phyloP scores from a whole-genome alignment of 2,888 invertebrate genomes.

The Hipparchia semele region DNA sequence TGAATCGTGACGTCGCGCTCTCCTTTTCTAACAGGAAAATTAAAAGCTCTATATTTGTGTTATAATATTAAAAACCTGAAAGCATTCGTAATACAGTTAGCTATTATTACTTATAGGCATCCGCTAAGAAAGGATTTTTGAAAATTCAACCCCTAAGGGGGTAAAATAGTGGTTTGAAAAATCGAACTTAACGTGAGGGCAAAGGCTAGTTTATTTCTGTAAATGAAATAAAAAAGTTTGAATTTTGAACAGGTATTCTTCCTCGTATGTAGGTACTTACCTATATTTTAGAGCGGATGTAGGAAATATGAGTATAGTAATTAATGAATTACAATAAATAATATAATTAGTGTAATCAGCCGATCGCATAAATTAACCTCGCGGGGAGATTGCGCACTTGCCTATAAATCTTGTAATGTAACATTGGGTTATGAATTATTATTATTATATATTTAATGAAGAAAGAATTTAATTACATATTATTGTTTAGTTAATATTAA shows the following conservation, averaged over 20 bases:
- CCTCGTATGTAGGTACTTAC: not conserved
- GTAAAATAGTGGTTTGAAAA: too few relatives aligned
- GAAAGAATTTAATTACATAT: not conserved
- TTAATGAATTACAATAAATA: not conserved
- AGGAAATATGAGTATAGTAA: not conserved
- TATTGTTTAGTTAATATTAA: not conserved
- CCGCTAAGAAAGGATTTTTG: too few relatives aligned
- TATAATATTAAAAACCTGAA: too few relatives aligned
- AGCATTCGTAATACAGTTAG: too few relatives aligned
- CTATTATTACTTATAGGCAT: too few relatives aligned
- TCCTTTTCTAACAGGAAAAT: too few relatives aligned
- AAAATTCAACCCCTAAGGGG: too few relatives aligned
- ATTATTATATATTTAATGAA: not conserved
- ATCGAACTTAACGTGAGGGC: too few relatives aligned
- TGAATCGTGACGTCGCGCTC: too few relatives aligned
- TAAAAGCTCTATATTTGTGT: too few relatives aligned
- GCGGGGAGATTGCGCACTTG: not conserved
- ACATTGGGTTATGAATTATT: not conserved
- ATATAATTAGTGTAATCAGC: slow-evolving; percentile 3
- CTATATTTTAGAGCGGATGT: slow-evolving; percentile 2
- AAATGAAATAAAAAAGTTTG: too few relatives aligned
- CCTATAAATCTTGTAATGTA: not conserved
- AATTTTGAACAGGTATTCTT: not conserved
- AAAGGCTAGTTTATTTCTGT: too few relatives aligned
- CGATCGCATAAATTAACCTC: not conserved